These are phyloP conservation scores for Parnassius apollo DNA, from an alignment of 2,888 invertebrate species.

Conservation along the genomic window DNA sequence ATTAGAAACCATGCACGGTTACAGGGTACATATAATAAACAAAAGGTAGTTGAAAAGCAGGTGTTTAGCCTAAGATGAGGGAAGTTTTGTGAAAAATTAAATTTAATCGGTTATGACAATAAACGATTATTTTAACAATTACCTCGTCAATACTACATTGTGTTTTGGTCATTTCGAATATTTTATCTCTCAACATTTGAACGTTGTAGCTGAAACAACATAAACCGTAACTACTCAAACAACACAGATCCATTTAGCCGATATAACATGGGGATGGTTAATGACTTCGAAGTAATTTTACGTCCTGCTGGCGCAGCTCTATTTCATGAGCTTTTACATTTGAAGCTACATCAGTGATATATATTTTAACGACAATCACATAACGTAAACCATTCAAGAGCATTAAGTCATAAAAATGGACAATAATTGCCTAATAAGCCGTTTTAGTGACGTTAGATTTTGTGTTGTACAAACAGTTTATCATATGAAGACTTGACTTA, in stretches of 20 bases:
- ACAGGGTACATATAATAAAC: too few relatives aligned
- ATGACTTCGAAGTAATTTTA: conserved; percentile 32
- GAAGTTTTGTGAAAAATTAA: too few relatives aligned
- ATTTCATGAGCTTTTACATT: conserved; percentile 25
- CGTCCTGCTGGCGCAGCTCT: conserved; percentile 16
- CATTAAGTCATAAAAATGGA: conserved; percentile 21
- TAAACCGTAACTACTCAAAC: conserved; percentile 32
- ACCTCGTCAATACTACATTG: conserved; percentile 8
- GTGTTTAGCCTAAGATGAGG: too few relatives aligned
- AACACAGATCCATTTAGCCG: conserved; percentile 31
- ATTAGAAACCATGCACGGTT: too few relatives aligned
- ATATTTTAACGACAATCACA: conserved; percentile 18
- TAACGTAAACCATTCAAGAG: conserved; percentile 14
- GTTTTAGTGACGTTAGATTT: conserved; percentile 5
- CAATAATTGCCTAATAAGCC: conserved; percentile 2
- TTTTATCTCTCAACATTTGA: conserved; percentile 21
- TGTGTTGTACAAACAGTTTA: not conserved
- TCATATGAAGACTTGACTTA: too few relatives aligned
- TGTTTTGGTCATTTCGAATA: conserved; percentile 9
- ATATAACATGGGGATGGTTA: conserved; percentile 32
- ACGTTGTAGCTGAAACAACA: conserved; percentile 31
- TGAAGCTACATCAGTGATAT: conserved; percentile 16
- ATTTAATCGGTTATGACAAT: too few relatives aligned
- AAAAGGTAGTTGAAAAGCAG: too few relatives aligned
- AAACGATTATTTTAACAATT: not conserved